phyloP scores from a whole-genome alignment of 2,113 vertebrate species.

The Chaetops frenatus region DNA sequence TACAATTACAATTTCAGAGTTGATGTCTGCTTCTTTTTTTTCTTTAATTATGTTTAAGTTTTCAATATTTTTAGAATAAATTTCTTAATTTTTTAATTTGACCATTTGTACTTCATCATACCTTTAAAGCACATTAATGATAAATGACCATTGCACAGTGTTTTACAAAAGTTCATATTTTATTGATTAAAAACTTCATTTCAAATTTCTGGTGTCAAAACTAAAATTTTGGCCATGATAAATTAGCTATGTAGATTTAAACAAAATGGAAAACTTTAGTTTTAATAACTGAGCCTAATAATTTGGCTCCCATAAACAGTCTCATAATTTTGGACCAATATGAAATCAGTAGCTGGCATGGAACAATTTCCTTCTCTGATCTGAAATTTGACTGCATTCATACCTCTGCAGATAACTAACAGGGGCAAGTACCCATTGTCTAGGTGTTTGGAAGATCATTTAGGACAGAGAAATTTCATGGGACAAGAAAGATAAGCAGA shows the following conservation, averaged over 20 bases:
- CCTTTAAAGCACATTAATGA: background rate
- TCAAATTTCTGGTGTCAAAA: background rate
- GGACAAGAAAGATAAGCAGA: background rate
- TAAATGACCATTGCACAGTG: background rate
- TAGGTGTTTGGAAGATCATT: background rate
- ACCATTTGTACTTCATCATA: background rate
- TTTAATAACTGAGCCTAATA: background rate
- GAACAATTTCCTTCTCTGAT: background rate
- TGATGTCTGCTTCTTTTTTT: background rate
- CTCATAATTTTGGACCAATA: background rate
- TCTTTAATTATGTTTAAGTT: background rate
- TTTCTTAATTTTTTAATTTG: background rate
- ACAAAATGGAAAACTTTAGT: background rate
- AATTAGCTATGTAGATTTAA: background rate
- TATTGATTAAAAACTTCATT: background rate
- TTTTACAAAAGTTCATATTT: background rate
- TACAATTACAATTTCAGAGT: background rate
- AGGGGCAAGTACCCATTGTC: background rate
- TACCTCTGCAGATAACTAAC: background rate
- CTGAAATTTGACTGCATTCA: background rate
- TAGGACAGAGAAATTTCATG: background rate
- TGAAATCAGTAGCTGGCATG: rapidly evolving
- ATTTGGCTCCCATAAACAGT: background rate
- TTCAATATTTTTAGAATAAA: background rate
- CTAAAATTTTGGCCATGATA: background rate